Conservation (phyloP, 2,888 invertebrate genomes). For the Thumatha senex region DNA sequence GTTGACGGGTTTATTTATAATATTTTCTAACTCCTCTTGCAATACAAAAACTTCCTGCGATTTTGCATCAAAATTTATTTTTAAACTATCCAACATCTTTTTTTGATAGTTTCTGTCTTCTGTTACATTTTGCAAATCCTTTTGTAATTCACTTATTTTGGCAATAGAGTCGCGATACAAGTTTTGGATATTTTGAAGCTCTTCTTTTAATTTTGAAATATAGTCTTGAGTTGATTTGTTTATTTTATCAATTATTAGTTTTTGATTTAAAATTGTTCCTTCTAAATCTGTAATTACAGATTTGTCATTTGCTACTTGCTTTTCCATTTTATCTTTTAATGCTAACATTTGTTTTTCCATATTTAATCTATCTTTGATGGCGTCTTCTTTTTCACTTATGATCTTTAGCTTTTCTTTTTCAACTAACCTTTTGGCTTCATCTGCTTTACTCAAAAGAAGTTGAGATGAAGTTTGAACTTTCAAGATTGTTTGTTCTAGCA, state of each 20-base stretch:
- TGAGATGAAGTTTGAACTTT: slow-evolving; percentile 69
- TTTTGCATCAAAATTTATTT: slow-evolving; percentile 46
- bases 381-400: slow-evolving; percentile 67
- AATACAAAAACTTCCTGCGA: slow-evolving; percentile 47
- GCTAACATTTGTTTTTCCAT: slow-evolving; percentile 56
- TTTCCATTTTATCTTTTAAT: slow-evolving; percentile 53
- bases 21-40: slow-evolving; percentile 42
- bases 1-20: slow-evolving; percentile 44
- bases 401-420: slow-evolving; percentile 74
- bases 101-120: slow-evolving; percentile 41
- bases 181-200: slow-evolving; percentile 52
- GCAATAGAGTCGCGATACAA: slow-evolving; percentile 51
- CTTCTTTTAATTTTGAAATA: slow-evolving; percentile 58
- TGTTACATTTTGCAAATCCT: slow-evolving; percentile 35
- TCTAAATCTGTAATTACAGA: slow-evolving; percentile 60
- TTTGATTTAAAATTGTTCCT: slow-evolving; percentile 63
- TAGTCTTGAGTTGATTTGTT: slow-evolving; percentile 55
- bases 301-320: slow-evolving; percentile 53
- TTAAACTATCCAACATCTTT: slow-evolving; percentile 40
- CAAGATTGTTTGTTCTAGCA: slow-evolving; percentile 59
- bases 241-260: slow-evolving; percentile 60
- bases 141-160: slow-evolving; percentile 49
- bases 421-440: slow-evolving; percentile 67
- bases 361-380: slow-evolving; percentile 51
- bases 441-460: slow-evolving; percentile 65